Conservation (phyloP, 92 coral and sea anemone species). For the Scolanthus callimorphus region DNA sequence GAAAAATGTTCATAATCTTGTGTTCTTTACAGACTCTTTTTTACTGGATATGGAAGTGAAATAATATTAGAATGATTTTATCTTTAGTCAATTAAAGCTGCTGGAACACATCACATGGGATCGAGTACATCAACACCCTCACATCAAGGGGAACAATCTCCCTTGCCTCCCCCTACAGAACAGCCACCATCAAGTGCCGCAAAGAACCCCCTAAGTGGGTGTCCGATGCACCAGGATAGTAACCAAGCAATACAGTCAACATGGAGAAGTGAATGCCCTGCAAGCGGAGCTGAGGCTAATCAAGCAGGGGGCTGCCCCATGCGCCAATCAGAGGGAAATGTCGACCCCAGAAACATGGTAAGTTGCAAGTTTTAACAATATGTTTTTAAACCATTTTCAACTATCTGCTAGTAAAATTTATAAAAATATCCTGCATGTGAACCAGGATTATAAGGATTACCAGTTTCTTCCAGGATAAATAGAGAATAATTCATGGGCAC, state of each 20-base stretch:
- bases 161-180: constrained; percentile 13
- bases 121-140: constrained; percentile 50
- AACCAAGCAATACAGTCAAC: constrained; percentile 14
- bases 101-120: constrained; percentile 68
- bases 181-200: constrained; percentile 40
- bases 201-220: constrained; percentile 42
- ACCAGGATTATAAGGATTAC: no score
- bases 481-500: no score
- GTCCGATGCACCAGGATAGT: constrained; percentile 51
- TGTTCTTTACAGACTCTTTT: no score
- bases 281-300: constrained; percentile 30
- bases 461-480: no score
- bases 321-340: constrained; percentile 22
- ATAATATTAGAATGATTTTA: not conserved
- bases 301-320: constrained; percentile 57
- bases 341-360: constrained; percentile 83
- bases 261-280: constrained; percentile 68
- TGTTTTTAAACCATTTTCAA: no score
- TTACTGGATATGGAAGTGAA: no score
- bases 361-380: not conserved
- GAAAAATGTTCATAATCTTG: no score
- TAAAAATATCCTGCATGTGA: no score
- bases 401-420: no score
- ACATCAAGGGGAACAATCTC: constrained; percentile 29
- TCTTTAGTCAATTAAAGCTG: no score